A percentile compares a stretch with the other conserved stretches of the same genome.
phyloP scores from a whole-genome alignment of 1,140 invertebrate genomes.

The Atta colombica region DNA sequence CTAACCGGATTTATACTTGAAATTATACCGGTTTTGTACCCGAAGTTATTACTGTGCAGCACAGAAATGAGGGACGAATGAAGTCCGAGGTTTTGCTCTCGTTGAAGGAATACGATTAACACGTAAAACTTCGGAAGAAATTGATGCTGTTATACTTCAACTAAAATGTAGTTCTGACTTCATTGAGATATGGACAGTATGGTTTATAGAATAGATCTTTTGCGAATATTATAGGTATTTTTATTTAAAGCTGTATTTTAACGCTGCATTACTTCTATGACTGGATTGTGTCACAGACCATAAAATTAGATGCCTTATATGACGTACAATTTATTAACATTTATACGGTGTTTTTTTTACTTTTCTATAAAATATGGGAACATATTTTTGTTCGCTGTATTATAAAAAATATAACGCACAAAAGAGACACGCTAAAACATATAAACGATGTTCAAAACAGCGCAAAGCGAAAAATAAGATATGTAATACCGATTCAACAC shows the following conservation, averaged over 20 bases:
- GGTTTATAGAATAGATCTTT: not conserved
- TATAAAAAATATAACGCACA: not conserved
- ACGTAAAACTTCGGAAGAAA: slow-evolving; percentile 46
- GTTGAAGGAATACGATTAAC: slow-evolving; percentile 38
- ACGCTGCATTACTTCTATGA: not conserved
- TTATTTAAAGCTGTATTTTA: slow-evolving; percentile 8
- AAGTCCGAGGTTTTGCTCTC: slow-evolving; percentile 41
- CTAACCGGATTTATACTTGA: slow-evolving; percentile 56
- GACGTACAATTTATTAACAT: not conserved
- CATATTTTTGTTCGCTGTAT: not conserved
- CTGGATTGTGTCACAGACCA: no score
- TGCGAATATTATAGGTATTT: not conserved
- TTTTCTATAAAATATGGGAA: not conserved
- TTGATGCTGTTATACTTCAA: slow-evolving; percentile 32
- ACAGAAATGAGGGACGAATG: slow-evolving; percentile 17
- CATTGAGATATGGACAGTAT: not conserved
- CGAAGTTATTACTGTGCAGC: slow-evolving; percentile 34
- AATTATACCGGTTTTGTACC: slow-evolving; percentile 59
- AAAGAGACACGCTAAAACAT: not conserved
- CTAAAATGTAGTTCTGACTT: not conserved
- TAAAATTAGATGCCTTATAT: not conserved
- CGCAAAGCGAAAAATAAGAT: not conserved
- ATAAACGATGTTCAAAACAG: not conserved
- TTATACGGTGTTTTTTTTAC: not conserved
- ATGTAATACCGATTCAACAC: not conserved